Evolutionary conservation across 2,888 invertebrate species (phyloP).

Genomic region (Hololepta plana): DNA sequence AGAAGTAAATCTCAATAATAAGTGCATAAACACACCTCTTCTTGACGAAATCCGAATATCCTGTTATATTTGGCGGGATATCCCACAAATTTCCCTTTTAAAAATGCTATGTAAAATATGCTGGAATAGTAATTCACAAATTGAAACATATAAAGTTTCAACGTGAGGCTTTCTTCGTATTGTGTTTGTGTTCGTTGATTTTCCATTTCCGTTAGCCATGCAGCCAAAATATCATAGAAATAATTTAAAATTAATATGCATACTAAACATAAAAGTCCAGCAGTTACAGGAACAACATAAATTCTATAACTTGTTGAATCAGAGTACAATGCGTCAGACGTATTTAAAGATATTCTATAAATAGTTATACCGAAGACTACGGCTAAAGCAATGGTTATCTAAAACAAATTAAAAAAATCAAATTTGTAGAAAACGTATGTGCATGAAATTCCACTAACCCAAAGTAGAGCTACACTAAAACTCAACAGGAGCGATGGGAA

Average conservation of each 20-base stretch:
- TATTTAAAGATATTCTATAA: constrained; percentile 50
- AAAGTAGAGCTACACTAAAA: constrained; percentile 44
- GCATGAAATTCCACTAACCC: constrained; percentile 16
- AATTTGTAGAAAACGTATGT: constrained; percentile 3
- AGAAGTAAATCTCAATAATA: too few species aligned
- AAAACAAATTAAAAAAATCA: constrained; percentile 11
- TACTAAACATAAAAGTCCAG: constrained; percentile 57
- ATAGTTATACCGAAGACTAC: constrained; percentile 61
- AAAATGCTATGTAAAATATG: constrained; percentile 68
- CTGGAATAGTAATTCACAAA: constrained; percentile 82
- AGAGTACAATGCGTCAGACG: constrained; percentile 36
- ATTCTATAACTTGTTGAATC: constrained; percentile 35
- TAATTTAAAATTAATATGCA: constrained; percentile 61
- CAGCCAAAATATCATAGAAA: constrained; percentile 45
- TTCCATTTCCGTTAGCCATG: constrained; percentile 54
- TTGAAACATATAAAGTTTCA: constrained; percentile 76
- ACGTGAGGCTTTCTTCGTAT: constrained; percentile 69
- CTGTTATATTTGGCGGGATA: constrained; percentile 60
- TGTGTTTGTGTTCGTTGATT: constrained; percentile 65
- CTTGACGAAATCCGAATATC: constrained; percentile 49
- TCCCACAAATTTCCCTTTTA: constrained; percentile 63
- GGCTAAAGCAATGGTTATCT: constrained; percentile 50
- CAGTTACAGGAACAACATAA: constrained; percentile 54
- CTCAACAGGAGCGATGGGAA: constrained; percentile 53
- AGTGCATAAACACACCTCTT: too few species aligned